Evolutionary conservation across 2,888 invertebrate species (phyloP).

Genomic region (Pollenia labialis): DNA sequence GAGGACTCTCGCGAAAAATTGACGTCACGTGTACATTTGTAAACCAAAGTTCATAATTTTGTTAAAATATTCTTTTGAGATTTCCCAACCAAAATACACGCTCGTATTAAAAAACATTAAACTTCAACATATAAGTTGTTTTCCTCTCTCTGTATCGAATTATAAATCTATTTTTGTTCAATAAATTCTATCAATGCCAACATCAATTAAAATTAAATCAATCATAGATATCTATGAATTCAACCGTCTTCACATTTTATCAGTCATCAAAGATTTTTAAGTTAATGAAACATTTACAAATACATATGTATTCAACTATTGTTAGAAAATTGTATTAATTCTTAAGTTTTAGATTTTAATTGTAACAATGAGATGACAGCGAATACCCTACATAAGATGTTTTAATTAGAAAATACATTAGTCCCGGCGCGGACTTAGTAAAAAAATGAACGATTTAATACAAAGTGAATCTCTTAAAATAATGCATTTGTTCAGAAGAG

Average conservation of each 20-base stretch:
- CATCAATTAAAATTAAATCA: slow-evolving; percentile 33
- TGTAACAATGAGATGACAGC: slow-evolving; percentile 32
- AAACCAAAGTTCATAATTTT: too few relatives aligned
- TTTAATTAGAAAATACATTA: neutral
- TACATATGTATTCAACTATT: slow-evolving; percentile 6
- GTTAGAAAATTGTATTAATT: neutral
- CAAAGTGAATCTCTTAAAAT: too few relatives aligned
- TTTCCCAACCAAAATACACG: too few relatives aligned
- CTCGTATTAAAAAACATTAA: too few relatives aligned
- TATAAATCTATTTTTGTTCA: too few relatives aligned
- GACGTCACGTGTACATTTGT: too few relatives aligned
- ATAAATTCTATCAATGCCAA: slow-evolving; percentile 1
- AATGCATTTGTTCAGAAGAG: too few relatives aligned
- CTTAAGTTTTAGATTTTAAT: slow-evolving; percentile 8
- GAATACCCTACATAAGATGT: neutral
- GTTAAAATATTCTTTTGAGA: too few relatives aligned
- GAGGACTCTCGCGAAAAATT: too few relatives aligned
- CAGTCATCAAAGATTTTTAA: slow-evolving; percentile 23
- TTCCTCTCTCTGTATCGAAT: too few relatives aligned
- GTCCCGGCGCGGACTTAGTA: neutral
- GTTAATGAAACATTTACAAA: slow-evolving; percentile 12
- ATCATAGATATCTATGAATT: neutral
- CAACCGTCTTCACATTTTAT: neutral
- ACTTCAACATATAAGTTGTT: too few relatives aligned
- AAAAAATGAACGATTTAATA: too few relatives aligned